Conservation (phyloP, 2,797 vertebrate genomes). For the Hippoglossus hippoglossus region DNA sequence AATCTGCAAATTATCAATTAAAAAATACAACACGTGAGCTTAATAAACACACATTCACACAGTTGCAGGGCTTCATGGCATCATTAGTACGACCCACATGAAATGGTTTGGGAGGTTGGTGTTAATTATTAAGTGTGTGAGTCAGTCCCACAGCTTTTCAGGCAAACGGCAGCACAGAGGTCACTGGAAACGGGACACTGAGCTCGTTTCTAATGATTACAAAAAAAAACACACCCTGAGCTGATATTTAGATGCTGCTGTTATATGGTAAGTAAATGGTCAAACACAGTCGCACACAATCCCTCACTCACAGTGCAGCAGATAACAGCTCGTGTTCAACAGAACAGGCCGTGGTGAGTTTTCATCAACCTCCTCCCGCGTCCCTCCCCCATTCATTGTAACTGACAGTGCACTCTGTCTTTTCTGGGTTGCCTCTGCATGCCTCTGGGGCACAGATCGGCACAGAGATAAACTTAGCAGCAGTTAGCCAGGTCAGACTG, state of each 20-base stretch:
- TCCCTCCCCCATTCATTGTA: conserved; percentile 51
- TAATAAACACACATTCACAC: conserved; percentile 9
- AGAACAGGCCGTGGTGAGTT: conserved; percentile 51
- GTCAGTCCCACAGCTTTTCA: conserved; percentile 41
- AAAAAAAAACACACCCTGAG: conserved; percentile 18
- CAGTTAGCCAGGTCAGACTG: conserved; percentile 62
- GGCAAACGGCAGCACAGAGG: conserved; percentile 45
- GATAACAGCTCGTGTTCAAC: conserved; percentile 35
- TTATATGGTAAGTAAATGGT: conserved; percentile 25
- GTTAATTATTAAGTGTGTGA: conserved; percentile 64
- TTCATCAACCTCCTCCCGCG: conserved; percentile 12
- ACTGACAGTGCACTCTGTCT: conserved; percentile 71
- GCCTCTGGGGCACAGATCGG: conserved; percentile 69
- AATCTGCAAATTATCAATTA: neutral
- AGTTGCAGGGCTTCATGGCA: conserved; percentile 1
- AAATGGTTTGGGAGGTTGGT: conserved; percentile 40
- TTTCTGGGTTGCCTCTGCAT: conserved; percentile 71
- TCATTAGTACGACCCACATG: conserved; percentile 40
- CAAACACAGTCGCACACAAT: conserved; percentile 7
- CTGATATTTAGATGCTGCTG: conserved; percentile 17
- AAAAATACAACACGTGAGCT: neutral
- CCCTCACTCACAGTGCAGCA: conserved; percentile 24
- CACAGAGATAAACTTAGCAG: conserved; percentile 78
- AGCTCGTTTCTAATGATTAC: conserved; percentile 18
- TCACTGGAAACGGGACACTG: conserved; percentile 7